phyloP scores from a whole-genome alignment of 2,797 vertebrate species.

The Carcharodon carcharias region DNA sequence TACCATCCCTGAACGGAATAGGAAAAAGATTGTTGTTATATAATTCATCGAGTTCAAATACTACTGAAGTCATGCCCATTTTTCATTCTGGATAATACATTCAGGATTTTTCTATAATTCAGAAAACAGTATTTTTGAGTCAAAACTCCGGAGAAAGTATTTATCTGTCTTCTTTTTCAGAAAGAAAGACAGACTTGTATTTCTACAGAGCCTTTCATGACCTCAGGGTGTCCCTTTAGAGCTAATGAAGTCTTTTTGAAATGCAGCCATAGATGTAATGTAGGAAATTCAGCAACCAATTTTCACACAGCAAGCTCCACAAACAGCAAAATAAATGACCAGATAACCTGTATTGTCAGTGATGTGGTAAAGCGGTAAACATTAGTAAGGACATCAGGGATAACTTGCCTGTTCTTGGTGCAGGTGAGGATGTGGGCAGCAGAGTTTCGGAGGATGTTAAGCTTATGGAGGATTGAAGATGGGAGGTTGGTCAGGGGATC shows the following conservation, averaged over 20 bases:
- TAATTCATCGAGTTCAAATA: background rate
- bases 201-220: background rate
- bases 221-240: background rate
- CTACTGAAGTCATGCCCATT: background rate
- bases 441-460: background rate
- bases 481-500: too few relatives aligned
- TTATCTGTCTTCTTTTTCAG: background rate
- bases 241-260: background rate
- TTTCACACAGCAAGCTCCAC: background rate
- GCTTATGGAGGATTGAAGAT: too few relatives aligned
- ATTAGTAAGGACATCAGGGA: background rate
- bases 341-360: background rate
- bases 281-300: background rate
- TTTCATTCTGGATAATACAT: background rate
- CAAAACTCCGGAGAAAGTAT: background rate
- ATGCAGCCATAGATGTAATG: too few relatives aligned
- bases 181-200: background rate
- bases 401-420: background rate
- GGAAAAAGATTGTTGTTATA: background rate
- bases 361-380: background rate
- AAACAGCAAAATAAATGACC: background rate
- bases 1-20: background rate
- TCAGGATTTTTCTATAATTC: background rate
- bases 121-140: background rate
- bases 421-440: background rate